Evolutionary conservation across 1,140 invertebrate genomes (phyloP).

Genomic region (Orchesella cincta): DNA sequence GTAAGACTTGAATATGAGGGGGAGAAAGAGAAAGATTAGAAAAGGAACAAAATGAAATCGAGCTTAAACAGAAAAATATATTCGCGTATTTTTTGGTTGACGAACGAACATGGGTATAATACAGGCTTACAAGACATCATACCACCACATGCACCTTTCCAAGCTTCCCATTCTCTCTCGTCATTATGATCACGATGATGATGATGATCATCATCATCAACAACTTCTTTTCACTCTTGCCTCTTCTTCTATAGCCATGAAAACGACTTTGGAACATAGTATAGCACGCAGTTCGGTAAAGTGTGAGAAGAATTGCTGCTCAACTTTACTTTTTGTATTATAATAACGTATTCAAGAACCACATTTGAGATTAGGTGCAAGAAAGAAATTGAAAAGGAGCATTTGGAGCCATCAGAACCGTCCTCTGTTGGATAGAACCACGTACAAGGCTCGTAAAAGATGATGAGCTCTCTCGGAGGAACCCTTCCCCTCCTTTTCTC

Average conservation of each 20-base stretch:
- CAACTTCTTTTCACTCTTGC: not conserved
- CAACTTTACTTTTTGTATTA: too few species aligned
- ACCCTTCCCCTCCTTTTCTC: not conserved
- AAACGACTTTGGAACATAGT: not conserved
- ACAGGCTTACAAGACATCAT: too few species aligned
- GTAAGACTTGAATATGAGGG: not conserved
- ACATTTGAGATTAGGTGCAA: too few species aligned
- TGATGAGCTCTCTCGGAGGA: not conserved
- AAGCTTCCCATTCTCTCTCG: not conserved
- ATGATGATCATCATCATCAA: not conserved
- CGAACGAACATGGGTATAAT: too few species aligned
- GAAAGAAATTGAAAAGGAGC: constrained; percentile 25
- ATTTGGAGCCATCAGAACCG: not conserved
- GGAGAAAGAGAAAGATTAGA: constrained; percentile 1
- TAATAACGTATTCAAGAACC: too few species aligned
- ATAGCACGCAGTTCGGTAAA: constrained; percentile 5
- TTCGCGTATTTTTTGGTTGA: not conserved
- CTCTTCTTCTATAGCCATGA: not conserved
- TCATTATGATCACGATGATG: not conserved
- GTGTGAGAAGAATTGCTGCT: not conserved
- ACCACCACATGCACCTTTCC: too few species aligned
- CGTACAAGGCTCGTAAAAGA: not conserved
- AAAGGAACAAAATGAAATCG: constrained; percentile 23
- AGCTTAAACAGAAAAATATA: too few species aligned
- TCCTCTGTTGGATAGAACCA: not conserved